phyloP scores from a whole-genome alignment of 53 echinoderm and acorn worm species.

The Temnopleurus reevesii region DNA sequence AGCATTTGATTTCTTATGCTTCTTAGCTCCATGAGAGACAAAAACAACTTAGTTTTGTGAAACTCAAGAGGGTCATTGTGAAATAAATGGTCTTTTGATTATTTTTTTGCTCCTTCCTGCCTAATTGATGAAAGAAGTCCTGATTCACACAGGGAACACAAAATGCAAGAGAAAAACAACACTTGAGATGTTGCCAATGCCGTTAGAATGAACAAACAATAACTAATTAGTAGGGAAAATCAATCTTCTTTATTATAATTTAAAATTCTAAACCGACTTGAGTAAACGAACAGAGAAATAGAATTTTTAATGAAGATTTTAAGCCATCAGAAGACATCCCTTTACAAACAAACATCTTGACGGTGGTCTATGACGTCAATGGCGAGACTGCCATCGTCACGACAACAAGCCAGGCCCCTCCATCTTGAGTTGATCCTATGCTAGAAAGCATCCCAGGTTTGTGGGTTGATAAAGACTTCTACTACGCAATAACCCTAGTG shows the following conservation, averaged over 20 bases:
- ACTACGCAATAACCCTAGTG: not conserved
- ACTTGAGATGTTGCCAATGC: not conserved
- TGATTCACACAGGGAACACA: no score
- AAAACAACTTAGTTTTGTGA: no score
- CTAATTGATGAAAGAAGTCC: no score
- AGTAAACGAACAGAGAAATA: not conserved
- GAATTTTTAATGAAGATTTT: not conserved
- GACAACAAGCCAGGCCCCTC: conserved; percentile 6
- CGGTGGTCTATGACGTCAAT: conserved; percentile 26
- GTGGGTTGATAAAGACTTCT: conserved; percentile 6
- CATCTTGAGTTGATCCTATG: not conserved
- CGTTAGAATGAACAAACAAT: not conserved
- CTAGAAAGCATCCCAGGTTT: conserved; percentile 12
- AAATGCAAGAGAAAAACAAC: no score
- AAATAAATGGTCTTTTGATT: no score
- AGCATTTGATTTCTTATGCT: no score
- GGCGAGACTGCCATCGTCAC: not conserved
- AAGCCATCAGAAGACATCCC: not conserved
- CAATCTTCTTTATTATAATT: not conserved
- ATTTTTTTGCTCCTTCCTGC: no score
- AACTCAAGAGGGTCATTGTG: no score
- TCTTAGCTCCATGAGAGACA: no score
- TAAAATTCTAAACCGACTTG: not conserved
- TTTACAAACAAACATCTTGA: not conserved
- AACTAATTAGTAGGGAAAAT: not conserved